Base-by-base conservation (phyloP, 2,888 invertebrate genomes). In the Lobophora halterata region DNA sequence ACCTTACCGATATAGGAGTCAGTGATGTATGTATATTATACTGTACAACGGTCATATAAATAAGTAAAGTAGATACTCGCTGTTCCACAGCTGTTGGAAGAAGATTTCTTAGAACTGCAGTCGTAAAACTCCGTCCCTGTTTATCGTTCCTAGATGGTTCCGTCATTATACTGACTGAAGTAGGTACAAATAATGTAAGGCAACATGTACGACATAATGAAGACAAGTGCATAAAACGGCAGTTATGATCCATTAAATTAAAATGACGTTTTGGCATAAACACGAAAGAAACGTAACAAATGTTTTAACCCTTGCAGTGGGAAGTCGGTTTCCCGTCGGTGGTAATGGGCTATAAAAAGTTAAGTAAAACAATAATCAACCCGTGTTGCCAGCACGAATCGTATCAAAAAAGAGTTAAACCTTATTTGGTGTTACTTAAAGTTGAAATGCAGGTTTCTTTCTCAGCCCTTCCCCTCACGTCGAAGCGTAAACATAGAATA, bases 331-430 rank as follows among this genome's bases (percentile, higher is more conserved):
- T 55, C 53, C 58, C 53, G 45, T 26, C 26, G 26, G 24, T 28
- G 46, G 56, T 55, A 49, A 55, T 55, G 54, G 55, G 65, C 68
- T 62, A 72, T 79, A 79, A 80, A 80, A 79, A 76, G 69, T 75
- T 64, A 71, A 77, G 63, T 81, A 72, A 79, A 80, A 79, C 79
- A 79, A 78, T 78, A 77, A 75, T 75, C 77, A 77, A 62, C 33
- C 18, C 11, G 27, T 20, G 17, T 17, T 12, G 13, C 13, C 28
- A 25, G 21, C 28, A 26, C 25, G 33, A 43, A 20, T 19, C 18
- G n/a, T n/a, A 21, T 24, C 21, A 23, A 30, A 43, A 32, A 30
- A 33, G 20, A 29, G 14, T 33, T 40, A 33, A 36, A 41, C 41
- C 46, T 37, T 46, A 46, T 24, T 18, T 24, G 24, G 5, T 2